phyloP scores from a whole-genome alignment of 1,140 invertebrate species.

The Hirudo medicinalis region DNA sequence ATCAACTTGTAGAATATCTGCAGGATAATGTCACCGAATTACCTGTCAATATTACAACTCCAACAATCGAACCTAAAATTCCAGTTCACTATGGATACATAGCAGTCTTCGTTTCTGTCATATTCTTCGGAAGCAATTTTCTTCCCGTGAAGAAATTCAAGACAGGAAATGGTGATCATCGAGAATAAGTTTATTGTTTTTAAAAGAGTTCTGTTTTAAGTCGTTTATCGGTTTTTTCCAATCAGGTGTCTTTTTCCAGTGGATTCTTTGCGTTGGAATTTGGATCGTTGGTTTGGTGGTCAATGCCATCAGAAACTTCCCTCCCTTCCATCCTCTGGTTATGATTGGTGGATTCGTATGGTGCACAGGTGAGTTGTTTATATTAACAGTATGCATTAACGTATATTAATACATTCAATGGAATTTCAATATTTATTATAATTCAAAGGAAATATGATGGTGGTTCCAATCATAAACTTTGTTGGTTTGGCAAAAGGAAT shows the following conservation, averaged over 20 bases:
- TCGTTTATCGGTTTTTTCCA: not conserved
- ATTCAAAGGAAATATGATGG: conserved; percentile 38
- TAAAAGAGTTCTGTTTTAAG: not conserved
- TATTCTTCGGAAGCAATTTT: conserved; percentile 41
- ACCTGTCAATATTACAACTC: not conserved
- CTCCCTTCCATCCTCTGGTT: conserved; percentile 34
- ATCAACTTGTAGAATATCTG: too few relatives aligned
- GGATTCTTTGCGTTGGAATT: conserved; percentile 35
- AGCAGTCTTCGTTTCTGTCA: conserved; percentile 30
- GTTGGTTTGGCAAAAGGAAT: conserved; percentile 41
- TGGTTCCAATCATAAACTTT: conserved; percentile 41
- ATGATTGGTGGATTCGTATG: conserved; percentile 39
- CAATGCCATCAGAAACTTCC: conserved; percentile 29
- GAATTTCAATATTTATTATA: conserved; percentile 9
- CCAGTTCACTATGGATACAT: conserved; percentile 30
- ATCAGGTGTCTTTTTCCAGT: conserved; percentile 42
- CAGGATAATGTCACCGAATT: too few relatives aligned
- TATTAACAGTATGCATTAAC: not conserved
- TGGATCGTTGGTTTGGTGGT: conserved; percentile 34
- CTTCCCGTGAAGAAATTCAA: conserved; percentile 41
- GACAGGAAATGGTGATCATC: conserved; percentile 39
- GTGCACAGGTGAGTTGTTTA: conserved; percentile 32
- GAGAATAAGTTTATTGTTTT: not conserved
- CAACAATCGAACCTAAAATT: conserved; percentile 23
- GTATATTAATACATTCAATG: not conserved